Evolutionary conservation across 2,113 vertebrate genomes (phyloP).

Genomic region (Redunca redunca): DNA sequence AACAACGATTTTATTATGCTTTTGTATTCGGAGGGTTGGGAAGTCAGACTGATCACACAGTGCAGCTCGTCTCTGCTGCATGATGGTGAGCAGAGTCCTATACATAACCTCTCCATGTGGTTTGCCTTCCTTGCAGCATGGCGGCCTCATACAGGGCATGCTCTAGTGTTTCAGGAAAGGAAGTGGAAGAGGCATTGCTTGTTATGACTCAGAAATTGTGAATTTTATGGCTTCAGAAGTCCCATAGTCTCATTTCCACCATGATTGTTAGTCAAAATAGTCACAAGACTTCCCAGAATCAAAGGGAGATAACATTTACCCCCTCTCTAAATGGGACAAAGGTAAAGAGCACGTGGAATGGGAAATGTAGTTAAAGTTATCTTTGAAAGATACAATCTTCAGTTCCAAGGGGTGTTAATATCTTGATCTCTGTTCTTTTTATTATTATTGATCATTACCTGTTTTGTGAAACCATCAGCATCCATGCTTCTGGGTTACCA

Average conservation of each 20-base stretch:
- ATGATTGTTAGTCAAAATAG: neutral
- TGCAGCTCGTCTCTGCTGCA: neutral
- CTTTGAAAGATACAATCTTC: neutral
- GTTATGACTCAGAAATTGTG: neutral
- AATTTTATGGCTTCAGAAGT: neutral
- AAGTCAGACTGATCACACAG: neutral
- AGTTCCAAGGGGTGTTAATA: neutral
- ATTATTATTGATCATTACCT: neutral
- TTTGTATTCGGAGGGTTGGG: neutral
- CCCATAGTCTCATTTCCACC: neutral
- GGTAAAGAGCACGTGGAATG: neutral
- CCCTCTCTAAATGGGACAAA: neutral
- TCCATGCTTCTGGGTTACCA: neutral
- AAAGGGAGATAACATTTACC: neutral
- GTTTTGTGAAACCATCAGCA: neutral
- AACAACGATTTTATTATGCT: neutral
- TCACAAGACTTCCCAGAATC: neutral
- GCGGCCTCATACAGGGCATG: neutral
- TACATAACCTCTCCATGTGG: accelerated
- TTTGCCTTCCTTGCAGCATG: neutral
- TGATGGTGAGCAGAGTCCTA: neutral
- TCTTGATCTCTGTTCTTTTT: neutral
- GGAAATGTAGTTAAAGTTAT: neutral
- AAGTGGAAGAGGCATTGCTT: neutral
- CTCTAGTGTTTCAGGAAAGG: neutral